Evolutionary conservation across 2,888 invertebrate species (phyloP), one percentile per base, ranked within the genome.

Genomic region (Sesia bembeciformis): DNA sequence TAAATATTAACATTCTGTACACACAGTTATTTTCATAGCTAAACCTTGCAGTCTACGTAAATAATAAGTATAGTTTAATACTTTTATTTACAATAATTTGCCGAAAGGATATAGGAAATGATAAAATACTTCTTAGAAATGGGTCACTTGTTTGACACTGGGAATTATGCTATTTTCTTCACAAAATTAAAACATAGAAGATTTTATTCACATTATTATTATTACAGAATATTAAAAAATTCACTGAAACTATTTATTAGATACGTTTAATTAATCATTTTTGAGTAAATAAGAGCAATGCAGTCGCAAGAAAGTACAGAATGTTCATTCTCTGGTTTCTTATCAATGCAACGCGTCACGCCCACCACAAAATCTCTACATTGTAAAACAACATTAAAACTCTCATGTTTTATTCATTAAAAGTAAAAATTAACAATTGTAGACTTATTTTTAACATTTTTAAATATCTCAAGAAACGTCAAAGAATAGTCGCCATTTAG

Each of bases 401-500:
- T 63, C 66, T 68, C 62, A 65, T 74, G 69, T 80, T 78, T 81
- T 74, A 78, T 72, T 80, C 74, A 79, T 75, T 62, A 77, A 71
- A 70, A 68, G 63, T 67, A 70, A 63, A 65, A 62, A 59, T 66
- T 70, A 58, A 53, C 59, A 63, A 66, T 69, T 68, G 57, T 62
- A 64, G 60, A 71, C 67, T 70, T 76, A 68, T 61, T 70, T 73
- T 75, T 76, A 73, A 75, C 73, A 67, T 56, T 60, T 62, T 62
- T 58, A 60, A 57, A 72, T 62, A 67, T 70, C 68, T 65, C 70
- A 64, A 64, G 67, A 82, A 84, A 85, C 72, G 85, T 83, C 86
- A 85, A 71, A 80, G 70, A 57, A 68, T 57, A 59, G 69, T 74
- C 81, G 86, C 87, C 87, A 86, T 86, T 79, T 69, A 62, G 23